phyloP scores from a whole-genome alignment of 2,888 invertebrate genomes.

The Drosophila nr. perissopoda region DNA sequence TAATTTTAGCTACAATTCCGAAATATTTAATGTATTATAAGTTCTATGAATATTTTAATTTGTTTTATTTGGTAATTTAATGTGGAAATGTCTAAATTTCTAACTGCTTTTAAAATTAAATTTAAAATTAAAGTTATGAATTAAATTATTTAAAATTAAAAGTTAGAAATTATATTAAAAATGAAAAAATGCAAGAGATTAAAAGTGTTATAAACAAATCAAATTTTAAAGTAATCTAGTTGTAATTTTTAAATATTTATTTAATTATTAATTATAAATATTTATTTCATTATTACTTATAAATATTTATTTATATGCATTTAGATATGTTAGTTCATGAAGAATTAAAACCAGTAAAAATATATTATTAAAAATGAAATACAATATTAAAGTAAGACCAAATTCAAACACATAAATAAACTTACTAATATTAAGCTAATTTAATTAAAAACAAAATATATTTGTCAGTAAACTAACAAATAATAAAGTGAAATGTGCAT shows the following conservation, averaged over 20 bases:
- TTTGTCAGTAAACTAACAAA: not conserved
- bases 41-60: not conserved
- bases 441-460: not conserved
- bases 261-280: not conserved
- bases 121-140: no score
- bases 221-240: not conserved
- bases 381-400: not conserved
- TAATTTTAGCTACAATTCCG: not conserved
- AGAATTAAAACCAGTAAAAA: no score
- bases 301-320: not conserved
- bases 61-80: no score
- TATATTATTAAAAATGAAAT: not conserved
- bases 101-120: no score
- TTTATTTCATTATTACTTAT: not conserved
- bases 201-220: no score
- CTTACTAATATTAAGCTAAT: not conserved
- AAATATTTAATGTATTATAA: not conserved
- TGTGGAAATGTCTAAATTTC: not conserved
- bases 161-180: not conserved
- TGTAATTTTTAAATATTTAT: not conserved
- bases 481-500: not conserved
- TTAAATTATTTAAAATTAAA: no score
- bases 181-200: not conserved
- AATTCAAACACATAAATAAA: not conserved
- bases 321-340: not conserved